phyloP scores from a whole-genome alignment of 1,140 invertebrate genomes.

The Cotesia typhae region DNA sequence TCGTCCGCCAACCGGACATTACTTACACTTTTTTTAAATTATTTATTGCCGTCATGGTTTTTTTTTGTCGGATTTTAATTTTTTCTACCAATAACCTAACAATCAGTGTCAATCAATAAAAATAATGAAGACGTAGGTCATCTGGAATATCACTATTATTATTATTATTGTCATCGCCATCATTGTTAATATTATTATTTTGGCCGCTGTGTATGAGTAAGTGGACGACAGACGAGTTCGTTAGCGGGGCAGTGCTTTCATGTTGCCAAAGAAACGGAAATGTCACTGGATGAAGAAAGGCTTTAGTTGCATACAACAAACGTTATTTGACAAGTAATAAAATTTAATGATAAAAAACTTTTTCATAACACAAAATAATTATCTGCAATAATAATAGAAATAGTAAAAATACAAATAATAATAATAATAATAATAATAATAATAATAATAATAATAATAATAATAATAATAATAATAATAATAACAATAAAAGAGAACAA shows the following conservation, averaged over 20 bases:
- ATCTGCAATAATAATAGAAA: no score
- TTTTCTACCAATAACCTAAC: neutral
- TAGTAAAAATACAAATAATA: no score
- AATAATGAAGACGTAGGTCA: conserved; percentile 36
- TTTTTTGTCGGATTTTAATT: neutral
- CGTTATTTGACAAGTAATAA: no score
- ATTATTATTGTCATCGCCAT: neutral
- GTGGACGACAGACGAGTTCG: conserved; percentile 14
- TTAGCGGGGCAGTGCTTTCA: conserved; percentile 31
- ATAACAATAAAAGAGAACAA: no score
- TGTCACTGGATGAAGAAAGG: conserved; percentile 6
- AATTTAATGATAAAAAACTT: no score
- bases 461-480: no score
- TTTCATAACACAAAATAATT: no score
- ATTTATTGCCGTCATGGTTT: neutral
- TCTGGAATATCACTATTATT: conserved; percentile 21
- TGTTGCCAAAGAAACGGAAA: conserved; percentile 11
- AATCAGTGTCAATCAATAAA: conserved; percentile 40
- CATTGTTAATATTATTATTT: conserved; percentile 3
- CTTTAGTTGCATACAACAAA: neutral
- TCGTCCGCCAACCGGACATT: no score
- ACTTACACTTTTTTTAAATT: neutral
- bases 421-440: no score
- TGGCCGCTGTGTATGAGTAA: neutral
- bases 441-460: no score